Base-by-base conservation (phyloP, 2,888 invertebrate species). In the Megamerina dolium region DNA sequence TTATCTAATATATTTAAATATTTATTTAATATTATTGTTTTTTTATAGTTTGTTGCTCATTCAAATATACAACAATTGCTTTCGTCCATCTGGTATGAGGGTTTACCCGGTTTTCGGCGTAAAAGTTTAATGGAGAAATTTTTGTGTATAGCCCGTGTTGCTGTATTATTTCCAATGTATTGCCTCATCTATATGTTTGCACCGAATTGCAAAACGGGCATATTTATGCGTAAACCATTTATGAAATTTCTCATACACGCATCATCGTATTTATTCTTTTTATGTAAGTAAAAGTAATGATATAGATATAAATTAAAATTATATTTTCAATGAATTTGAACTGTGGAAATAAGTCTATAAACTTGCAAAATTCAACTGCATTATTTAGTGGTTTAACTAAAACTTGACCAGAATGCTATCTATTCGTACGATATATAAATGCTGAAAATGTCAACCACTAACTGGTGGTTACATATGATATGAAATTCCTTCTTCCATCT, bases 181-280 rank as follows among this genome's bases (percentile, higher is more conserved):
- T 91, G 92, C 58, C 65, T 82, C 2, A 70, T 89, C 34, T 95
- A 95, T 66, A 85, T 92, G 77, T 60, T 91, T 10, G 83, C 86
- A 0, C 95, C 95, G 0, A 83, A 85, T 60, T 87, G 88, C 37
- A 74, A 75, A 4, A 80, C 82, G 6, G 93, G 92, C 0, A 82
- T 80, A 56, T 77, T 94, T 20, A 85, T 94, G 81, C 79, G 90
- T 54, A 90, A 91, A 67, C 95, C 96, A 0, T 95, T 95, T 66
- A 91, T 96, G 85, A 95, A 95, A 73, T 96, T 96, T 69, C 80
- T 96, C 60, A 86, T 91, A 41, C 94, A 95, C 63, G 92, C 92
- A 6, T 86, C 93, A 0, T 92, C 94, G 12, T 96, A 96, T 67
- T 74, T 94, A 52, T 90, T 91, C 74, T 96, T 95, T 70, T 75